Evolutionary conservation across 2,888 invertebrate species (phyloP), one percentile per base, ranked within the genome.

Genomic region (Dione juno): DNA sequence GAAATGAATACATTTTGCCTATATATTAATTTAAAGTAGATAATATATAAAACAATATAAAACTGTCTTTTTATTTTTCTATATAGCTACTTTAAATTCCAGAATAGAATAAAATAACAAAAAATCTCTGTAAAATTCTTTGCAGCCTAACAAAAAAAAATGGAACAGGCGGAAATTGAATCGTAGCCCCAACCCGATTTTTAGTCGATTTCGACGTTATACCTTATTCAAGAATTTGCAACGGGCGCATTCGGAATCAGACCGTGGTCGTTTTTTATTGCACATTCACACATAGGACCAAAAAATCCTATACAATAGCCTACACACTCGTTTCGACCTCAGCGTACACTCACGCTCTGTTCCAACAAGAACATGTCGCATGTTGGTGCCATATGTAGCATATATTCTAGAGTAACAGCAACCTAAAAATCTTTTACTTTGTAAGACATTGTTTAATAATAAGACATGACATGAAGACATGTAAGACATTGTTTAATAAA

Each of bases 191-290:
- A 52, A 10, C 13, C 61, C 50, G 50, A 64, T 64, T 50, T 61
- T 35, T 37, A 50, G 16, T 53, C 53, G 61, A 66, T 53, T 66
- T 66, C 54, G 19, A 52, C 19, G 41, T 66, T 53, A 53, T 21
- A 68, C 63, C 53, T 63, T 37, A 41, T 68, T 45, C 61, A 53
- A 37, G 61, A 68, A 63, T 61, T 59, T 35, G 14, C 63, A 63
- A 16, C 16, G 40, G 53, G 66, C 16, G 52, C 59, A 41, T 41
- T 16, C 28, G 53, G 35, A 53, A 68, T 63, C 68, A 53, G 53
- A n/a, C 11, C 28, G n/a, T 66, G 41, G 52, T 54, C 53, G 35
- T 53, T 61, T 63, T 68, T 63, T 68, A 59, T 67, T 61, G 59
- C 52, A 67, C 67, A 50, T 67, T 67, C 67, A 16, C 61, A 68